Base-by-base conservation (phyloP, 2,113 vertebrate species). In the Sardina pilchardus region DNA sequence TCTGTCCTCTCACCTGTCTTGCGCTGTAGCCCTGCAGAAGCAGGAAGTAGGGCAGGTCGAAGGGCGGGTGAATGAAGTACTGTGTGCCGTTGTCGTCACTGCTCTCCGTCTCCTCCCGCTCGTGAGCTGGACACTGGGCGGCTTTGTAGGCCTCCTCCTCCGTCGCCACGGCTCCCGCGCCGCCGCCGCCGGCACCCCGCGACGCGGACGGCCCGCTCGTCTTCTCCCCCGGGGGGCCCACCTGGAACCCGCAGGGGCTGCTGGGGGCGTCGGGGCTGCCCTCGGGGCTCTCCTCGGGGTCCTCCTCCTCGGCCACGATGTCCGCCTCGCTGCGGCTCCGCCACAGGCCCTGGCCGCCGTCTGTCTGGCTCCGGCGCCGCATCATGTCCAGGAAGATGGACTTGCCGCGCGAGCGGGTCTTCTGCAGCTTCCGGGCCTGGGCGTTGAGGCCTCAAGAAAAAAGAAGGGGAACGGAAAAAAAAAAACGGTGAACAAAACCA, bases 341-440 rank as follows among this genome's bases (percentile, higher is more conserved):
- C 91, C 94, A 94, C 82, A 96, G 89, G 30, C 87, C 90, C 42
- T 88, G 89, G 42, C 84, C 84, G 19, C 86, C 85, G 3, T 85
- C 86, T 9, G 10, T 36, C 78, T 48, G 71, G 71, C 63, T 7
- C 44, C 67, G 47, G 50, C 4, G 4, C 53, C 50, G 78, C 83
- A 47, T 78, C 71, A 34, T 91, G 85, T 92, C 89, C 7, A 92
- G 81, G 82, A 94, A 89, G n/a, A 93, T 91, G 16, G 95, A 95
- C 86, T 91, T 91, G 17, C 94, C 95, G 39, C 96, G 90, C n/a
- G 95, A 95, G 84, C 95, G 93, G 34, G 94, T 95, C 91, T 96
- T 96, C 91, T 96, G 96, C 85, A 96, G 91, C 85, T 94, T 95
- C 0, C 96, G 93, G n/a, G 96, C 96, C 92, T 96, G 96, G n/a